Base-by-base conservation (phyloP, 2,888 invertebrate genomes). In the Stenchaetothrips biformis region DNA sequence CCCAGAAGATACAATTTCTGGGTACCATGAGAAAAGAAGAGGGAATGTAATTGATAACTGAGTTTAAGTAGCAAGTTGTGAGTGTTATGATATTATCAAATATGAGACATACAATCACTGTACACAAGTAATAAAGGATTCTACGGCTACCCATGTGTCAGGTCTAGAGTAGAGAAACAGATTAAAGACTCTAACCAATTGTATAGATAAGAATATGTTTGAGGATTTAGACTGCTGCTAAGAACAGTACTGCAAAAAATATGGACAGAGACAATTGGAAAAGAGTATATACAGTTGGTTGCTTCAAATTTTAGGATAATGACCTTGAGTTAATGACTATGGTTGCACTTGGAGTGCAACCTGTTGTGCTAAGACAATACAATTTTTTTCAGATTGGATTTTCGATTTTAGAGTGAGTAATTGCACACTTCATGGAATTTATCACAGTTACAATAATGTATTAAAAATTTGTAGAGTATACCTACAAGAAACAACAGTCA, bases 41-140 rank as follows among this genome's bases (percentile, higher is more conserved):
- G 67, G 67, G 25, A 74, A 74, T 74, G 67, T 21, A 25, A 74
- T 25, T 59, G 18, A 13, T 74, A 74, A 74, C 67, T 74, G 67
- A 21, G 67, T 74, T 74, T 74, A 74, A 53, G 53, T 53, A 53
- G 53, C 53, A 53, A 53, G 53, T 53, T 18, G 18, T 53, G 13
- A 6, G 13, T 53, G 18, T 6, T 13, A 53, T 53, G 18, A 7
- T 53, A 18, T 53, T 2, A 37, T 37, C 37, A 37, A 37, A 37
- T 37, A 37, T 37, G 37, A 37, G 37, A 37, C 1, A 37, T 2
- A 37, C 37, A 2, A 37, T 37, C 37, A 37, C 37, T 37, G 37
- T 37, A 37, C 37, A 37, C 37, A 37, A 37, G 37, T 37, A 37
- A 37, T 37, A 37, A 2, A 37, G 37, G 37, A 37, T 37, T 37